Percentiles rank a stretch among this genome's conserved stretches.
Conservation (phyloP, 2,888 invertebrate species). For the Drosophila eohydei region DNA sequence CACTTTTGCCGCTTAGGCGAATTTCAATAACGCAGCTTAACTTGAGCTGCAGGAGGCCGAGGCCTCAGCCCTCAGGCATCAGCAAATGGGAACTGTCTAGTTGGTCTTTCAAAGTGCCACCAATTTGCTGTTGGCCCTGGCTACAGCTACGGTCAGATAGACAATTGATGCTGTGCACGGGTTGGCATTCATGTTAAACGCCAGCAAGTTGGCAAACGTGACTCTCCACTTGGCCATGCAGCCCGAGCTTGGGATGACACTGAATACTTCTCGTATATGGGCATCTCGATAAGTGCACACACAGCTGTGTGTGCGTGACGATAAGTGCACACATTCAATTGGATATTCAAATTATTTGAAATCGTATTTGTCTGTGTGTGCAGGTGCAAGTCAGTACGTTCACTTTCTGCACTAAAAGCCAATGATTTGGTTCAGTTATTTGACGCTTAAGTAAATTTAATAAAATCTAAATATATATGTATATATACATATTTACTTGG, state of each 20-base stretch:
- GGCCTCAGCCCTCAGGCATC: constrained; percentile 1
- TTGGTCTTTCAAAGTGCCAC: constrained; percentile 39
- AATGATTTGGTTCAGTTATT: constrained; percentile 59
- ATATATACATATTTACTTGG: not conserved
- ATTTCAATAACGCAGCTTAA: constrained; percentile 71
- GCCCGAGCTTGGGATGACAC: constrained; percentile 15
- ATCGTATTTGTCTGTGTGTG: constrained; percentile 74
- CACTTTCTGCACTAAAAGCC: constrained; percentile 55
- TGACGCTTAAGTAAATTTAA: constrained; percentile 70
- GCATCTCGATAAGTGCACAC: constrained; percentile 8
- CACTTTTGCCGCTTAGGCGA: constrained; percentile 68
- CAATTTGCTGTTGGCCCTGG: constrained; percentile 32
- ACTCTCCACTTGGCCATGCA: constrained; percentile 41
- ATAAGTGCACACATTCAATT: constrained; percentile 77
- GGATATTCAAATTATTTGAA: constrained; percentile 77
- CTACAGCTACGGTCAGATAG: constrained; percentile 62
- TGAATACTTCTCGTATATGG: constrained; percentile 9
- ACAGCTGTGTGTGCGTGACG: constrained; percentile 40
- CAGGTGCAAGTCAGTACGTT: constrained; percentile 64
- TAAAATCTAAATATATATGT: constrained; percentile 37
- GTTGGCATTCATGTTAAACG: constrained; percentile 57
- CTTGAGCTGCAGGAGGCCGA: constrained; percentile 4
- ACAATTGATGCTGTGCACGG: constrained; percentile 72
- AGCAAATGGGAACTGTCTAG: constrained; percentile 30
- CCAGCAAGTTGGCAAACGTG: constrained; percentile 62